Percentiles rank a stretch among this genome's conserved stretches.
phyloP scores from a whole-genome alignment of 2,797 vertebrate genomes.

The Varecia variegata region DNA sequence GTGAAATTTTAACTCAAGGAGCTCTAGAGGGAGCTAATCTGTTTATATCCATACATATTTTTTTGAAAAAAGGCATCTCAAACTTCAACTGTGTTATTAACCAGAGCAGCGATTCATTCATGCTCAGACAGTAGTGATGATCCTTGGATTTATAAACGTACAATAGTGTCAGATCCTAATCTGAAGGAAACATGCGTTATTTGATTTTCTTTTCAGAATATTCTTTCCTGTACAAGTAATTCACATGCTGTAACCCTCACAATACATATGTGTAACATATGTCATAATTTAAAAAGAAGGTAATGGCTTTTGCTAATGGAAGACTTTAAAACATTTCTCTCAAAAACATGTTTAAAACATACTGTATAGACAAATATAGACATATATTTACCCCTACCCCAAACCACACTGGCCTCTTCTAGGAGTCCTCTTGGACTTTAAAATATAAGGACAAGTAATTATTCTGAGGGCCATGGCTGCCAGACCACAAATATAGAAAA shows the following conservation, averaged over 20 bases:
- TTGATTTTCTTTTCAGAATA: constrained; percentile 59
- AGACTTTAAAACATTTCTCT: constrained; percentile 37
- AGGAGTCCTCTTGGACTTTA: neutral
- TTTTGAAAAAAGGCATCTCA: constrained; percentile 46
- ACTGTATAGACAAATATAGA: neutral
- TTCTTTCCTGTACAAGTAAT: constrained; percentile 61
- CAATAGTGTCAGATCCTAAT: constrained; percentile 51
- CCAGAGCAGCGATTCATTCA: constrained; percentile 57
- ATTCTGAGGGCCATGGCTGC: neutral
- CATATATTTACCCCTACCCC: neutral
- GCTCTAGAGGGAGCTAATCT: constrained; percentile 62
- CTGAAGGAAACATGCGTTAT: neutral
- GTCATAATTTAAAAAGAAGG: constrained; percentile 43
- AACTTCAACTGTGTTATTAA: constrained; percentile 56
- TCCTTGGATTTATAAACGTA: neutral
- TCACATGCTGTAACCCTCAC: constrained; percentile 4
- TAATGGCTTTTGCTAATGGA: constrained; percentile 58
- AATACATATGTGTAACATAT: constrained; percentile 65
- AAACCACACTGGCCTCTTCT: neutral
- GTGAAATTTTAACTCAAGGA: constrained; percentile 48
- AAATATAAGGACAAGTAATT: neutral
- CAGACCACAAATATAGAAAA: neutral
- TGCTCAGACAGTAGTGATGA: constrained; percentile 60
- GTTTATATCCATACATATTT: neutral
- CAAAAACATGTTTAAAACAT: constrained; percentile 42